A percentile compares a stretch with the other conserved stretches of the same genome.
Conservation (phyloP, 2,888 invertebrate species). For the Aquatica leii region DNA sequence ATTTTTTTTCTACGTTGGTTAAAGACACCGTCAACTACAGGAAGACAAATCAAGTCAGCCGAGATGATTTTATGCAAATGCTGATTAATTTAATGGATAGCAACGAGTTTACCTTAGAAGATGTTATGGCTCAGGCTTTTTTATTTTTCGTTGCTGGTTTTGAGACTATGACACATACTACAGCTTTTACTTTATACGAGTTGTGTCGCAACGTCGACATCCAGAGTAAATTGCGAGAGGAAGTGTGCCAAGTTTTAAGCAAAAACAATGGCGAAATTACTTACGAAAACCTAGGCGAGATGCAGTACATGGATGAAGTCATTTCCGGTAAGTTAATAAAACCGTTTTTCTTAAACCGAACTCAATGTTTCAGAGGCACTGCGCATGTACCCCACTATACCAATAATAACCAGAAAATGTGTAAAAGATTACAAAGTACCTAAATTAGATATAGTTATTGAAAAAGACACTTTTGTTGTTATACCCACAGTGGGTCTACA, state of each 20-base stretch:
- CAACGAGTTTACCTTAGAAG: constrained; percentile 21
- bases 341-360: neutral
- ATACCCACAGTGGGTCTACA: constrained; percentile 23
- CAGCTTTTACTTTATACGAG: constrained; percentile 13
- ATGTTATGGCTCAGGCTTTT: constrained; percentile 23
- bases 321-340: neutral
- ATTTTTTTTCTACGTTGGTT: constrained; percentile 61
- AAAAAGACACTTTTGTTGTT: constrained; percentile 15
- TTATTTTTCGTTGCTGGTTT: constrained; percentile 10
- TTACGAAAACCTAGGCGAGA: neutral
- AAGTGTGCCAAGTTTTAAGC: constrained; percentile 1
- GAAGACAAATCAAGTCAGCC: constrained; percentile 57
- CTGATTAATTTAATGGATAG: constrained; percentile 59
- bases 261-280: constrained; percentile 8
- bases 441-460: constrained; percentile 6
- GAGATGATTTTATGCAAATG: constrained; percentile 66
- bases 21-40: constrained; percentile 60
- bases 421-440: constrained; percentile 23
- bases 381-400: constrained; percentile 32
- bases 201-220: neutral
- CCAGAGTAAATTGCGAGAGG: constrained; percentile 2
- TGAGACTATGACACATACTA: neutral
- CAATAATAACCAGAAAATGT: constrained; percentile 20
- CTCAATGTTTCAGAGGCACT: constrained; percentile 33
- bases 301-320: constrained; percentile 5